Conservation (phyloP, 1,140 invertebrate genomes). For the Drosophila bocqueti region DNA sequence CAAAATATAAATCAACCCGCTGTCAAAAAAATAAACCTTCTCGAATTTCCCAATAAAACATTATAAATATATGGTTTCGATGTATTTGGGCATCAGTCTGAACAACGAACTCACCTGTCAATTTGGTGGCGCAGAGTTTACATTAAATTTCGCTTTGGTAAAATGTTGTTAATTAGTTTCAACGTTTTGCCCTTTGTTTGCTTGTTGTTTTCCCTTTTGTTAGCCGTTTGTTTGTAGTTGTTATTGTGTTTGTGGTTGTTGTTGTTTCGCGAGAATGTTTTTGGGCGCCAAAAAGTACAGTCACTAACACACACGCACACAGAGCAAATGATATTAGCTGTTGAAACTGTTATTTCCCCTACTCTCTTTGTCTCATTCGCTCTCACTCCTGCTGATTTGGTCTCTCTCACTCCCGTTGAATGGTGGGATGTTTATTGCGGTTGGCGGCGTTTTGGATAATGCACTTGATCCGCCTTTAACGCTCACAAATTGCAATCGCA, state of each 20-base stretch:
- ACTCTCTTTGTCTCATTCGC: neutral
- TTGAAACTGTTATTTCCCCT: constrained; percentile 40
- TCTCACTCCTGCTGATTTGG: neutral
- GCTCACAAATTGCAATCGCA: neutral
- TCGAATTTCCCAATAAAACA: constrained; percentile 5
- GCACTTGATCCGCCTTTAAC: constrained; percentile 35
- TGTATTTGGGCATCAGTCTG: neutral
- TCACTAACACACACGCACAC: constrained; percentile 32
- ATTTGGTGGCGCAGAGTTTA: constrained; percentile 19
- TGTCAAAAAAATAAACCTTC: neutral
- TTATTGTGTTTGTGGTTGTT: constrained; percentile 5
- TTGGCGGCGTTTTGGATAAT: constrained; percentile 46
- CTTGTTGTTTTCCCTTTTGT: constrained; percentile 19
- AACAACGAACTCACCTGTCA: constrained; percentile 45
- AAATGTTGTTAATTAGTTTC: constrained; percentile 64
- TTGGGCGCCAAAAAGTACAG: constrained; percentile 79
- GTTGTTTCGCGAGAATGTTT: constrained; percentile 32
- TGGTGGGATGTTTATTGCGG: constrained; percentile 56
- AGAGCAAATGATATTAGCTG: constrained; percentile 48
- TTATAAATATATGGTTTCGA: constrained; percentile 20
- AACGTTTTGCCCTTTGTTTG: constrained; percentile 44
- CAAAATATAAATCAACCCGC: neutral
- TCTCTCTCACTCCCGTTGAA: constrained; percentile 21
- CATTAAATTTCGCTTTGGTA: constrained; percentile 48
- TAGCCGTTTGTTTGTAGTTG: neutral